A percentile compares a stretch with the other conserved stretches of the same genome.
phyloP scores from a whole-genome alignment of 1,140 invertebrate genomes.

The Diuraphis noxia region DNA sequence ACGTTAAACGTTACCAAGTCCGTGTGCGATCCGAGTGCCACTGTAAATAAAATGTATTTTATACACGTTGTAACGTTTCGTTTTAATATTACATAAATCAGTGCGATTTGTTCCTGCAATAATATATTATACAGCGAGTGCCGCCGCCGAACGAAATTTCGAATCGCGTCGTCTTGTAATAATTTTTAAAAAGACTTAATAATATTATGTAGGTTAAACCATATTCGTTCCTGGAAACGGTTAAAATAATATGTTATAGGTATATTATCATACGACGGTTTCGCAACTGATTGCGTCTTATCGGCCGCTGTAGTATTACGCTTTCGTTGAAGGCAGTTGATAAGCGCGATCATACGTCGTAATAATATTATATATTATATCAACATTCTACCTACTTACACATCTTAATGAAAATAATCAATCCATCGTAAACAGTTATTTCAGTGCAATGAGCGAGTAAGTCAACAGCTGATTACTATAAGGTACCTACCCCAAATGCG shows the following conservation, averaged over 20 bases:
- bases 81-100: not conserved
- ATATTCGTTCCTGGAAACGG: not conserved
- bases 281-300: slow-evolving; percentile 2
- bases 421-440: not conserved
- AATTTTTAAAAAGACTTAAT: not conserved
- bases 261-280: not conserved
- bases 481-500: not conserved
- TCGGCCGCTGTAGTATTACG: not conserved
- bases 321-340: not conserved
- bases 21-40: not conserved
- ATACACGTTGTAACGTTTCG: not conserved
- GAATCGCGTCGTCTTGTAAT: not conserved
- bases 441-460: not conserved
- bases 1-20: not conserved
- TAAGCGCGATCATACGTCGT: not conserved
- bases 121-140: not conserved
- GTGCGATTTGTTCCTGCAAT: not conserved
- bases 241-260: not conserved
- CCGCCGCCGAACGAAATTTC: not conserved
- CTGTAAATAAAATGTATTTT: not conserved
- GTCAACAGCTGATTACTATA: not conserved
- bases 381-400: not conserved
- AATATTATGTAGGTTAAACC: not conserved
- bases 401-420: not conserved
- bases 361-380: not conserved